Evolutionary conservation across 2,797 vertebrate genomes (phyloP).

Genomic region (Eulemur albifrons): DNA sequence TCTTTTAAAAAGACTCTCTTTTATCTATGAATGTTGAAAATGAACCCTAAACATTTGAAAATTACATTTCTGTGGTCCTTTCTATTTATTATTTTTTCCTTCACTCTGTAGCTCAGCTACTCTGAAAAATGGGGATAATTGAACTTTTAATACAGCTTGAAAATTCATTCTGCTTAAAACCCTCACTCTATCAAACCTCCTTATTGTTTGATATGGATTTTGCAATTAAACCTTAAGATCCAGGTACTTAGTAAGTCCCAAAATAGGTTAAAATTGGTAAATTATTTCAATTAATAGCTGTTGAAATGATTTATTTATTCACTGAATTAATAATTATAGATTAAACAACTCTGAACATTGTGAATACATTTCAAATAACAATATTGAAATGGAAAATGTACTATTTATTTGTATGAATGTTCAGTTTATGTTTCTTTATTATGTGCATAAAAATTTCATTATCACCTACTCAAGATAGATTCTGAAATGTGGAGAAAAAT

Average conservation of each 20-base stretch:
- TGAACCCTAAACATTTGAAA: neutral
- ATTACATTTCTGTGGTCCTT: neutral
- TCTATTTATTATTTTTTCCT: neutral
- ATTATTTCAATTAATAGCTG: neutral
- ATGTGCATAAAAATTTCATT: neutral
- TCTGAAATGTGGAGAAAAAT: neutral
- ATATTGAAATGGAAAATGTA: neutral
- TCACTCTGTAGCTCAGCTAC: neutral
- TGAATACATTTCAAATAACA: constrained; percentile 10
- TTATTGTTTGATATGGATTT: neutral
- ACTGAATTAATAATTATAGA: neutral
- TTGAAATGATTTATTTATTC: constrained; percentile 24
- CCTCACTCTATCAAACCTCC: neutral
- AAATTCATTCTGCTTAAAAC: constrained; percentile 37
- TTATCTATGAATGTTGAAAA: neutral
- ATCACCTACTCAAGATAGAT: neutral
- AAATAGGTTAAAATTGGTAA: neutral
- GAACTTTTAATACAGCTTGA: constrained; percentile 1
- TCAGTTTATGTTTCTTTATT: neutral
- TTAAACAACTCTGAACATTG: neutral
- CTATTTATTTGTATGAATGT: neutral
- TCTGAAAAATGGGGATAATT: neutral
- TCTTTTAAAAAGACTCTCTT: neutral
- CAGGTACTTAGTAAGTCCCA: neutral
- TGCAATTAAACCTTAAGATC: constrained; percentile 37